Base-by-base conservation (phyloP, 2,797 vertebrate genomes). In the Bucorvus abyssinicus region DNA sequence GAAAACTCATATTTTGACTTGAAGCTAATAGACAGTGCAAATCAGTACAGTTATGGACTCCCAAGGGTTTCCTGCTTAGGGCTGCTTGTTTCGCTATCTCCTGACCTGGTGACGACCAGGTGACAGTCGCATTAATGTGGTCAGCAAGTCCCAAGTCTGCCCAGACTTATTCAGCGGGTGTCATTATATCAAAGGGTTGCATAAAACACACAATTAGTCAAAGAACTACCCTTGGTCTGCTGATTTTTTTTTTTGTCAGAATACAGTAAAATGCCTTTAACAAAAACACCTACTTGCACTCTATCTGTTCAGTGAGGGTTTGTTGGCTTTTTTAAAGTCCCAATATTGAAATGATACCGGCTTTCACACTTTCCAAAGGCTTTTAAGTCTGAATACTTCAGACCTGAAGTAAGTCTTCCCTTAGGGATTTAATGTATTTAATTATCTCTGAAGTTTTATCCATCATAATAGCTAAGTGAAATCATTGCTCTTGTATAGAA, bases 371-470 rank as follows among this genome's bases (percentile, higher is more conserved):
- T 89, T 74, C 22, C 73, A 90, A 93, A 89, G 29, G 75, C 93
- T 97, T 97, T 96, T 60, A 96, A 87, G 95, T 94, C 83, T 93
- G 88, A 97, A 97, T 95, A 89, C 67, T 95, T 97, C 78, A 96
- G 91, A 84, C 71, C 81, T 96, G 94, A 95, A 94, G 92, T 95
- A 97, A 95, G 70, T 55, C 88, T 95, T 70, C 88, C 97, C 96
- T 96, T 90, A 95, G 96, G 96, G 96, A 97, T 87, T 92, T 78
- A 89, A 84, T 90, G 89, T 86, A 95, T 96, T 96, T 97, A 95
- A 97, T 97, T 96, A 96, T 96, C 96, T 97, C 95, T 96, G 93
- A 97, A 97, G 96, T 96, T 94, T 95, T 97, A 96, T 94, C 89
- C 93, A 92, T 93, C 93, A 93, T 97, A 96, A 95, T 96, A 96